These are phyloP conservation scores for Heliconius hewitsoni DNA, from an alignment of 1,140 invertebrate genomes.

Conservation along the genomic window DNA sequence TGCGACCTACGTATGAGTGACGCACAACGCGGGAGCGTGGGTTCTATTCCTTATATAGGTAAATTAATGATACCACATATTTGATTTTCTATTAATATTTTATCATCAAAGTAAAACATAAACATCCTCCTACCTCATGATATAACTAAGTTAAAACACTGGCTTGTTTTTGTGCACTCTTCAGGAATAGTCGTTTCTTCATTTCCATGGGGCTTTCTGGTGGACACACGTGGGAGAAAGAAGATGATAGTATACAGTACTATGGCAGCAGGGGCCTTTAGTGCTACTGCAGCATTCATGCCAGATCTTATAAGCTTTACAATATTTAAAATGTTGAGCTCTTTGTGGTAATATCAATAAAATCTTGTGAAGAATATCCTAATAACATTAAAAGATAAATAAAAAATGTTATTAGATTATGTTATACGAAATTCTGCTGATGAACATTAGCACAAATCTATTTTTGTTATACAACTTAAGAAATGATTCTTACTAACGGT, in stretches of 20 bases:
- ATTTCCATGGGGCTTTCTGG: constrained; percentile 69
- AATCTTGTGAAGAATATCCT: too few relatives aligned
- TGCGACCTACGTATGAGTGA: constrained; percentile 69
- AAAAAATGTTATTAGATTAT: too few relatives aligned
- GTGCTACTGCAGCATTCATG: constrained; percentile 61
- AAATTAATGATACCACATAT: neutral
- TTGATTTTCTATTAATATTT: too few relatives aligned
- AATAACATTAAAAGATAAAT: too few relatives aligned
- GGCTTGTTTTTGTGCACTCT: constrained; percentile 23
- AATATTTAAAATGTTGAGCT: constrained; percentile 57
- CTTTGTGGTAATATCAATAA: constrained; percentile 51
- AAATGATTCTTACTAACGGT: too few relatives aligned
- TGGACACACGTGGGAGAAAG: constrained; percentile 66
- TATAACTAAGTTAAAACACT: neutral
- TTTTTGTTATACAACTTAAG: too few relatives aligned
- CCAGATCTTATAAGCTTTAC: constrained; percentile 62
- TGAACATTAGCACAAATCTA: too few relatives aligned
- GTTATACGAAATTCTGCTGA: too few relatives aligned
- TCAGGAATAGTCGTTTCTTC: constrained; percentile 67
- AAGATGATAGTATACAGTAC: constrained; percentile 53
- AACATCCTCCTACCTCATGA: too few relatives aligned
- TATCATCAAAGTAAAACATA: too few relatives aligned
- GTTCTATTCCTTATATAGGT: constrained; percentile 72
- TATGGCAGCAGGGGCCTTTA: constrained; percentile 47
- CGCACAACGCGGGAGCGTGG: constrained; percentile 60